Conservation (phyloP, 1,140 invertebrate species). For the Drosophila lini region DNA sequence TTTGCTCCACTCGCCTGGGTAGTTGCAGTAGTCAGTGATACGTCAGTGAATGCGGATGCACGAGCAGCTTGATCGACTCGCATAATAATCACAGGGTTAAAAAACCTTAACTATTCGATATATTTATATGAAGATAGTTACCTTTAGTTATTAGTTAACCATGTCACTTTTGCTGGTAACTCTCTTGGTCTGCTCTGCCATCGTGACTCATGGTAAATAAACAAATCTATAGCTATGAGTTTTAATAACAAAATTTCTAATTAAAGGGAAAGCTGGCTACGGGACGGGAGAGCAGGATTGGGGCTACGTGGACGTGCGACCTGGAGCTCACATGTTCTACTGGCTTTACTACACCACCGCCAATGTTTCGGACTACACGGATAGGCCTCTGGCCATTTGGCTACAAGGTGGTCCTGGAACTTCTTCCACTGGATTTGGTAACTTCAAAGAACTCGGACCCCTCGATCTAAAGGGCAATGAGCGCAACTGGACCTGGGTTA, state of each 20-base stretch:
- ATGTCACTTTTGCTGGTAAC: slow-evolving; percentile 37
- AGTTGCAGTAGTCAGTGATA: not conserved
- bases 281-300: slow-evolving; percentile 88
- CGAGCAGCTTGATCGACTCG: not conserved
- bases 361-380: slow-evolving; percentile 85
- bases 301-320: slow-evolving; percentile 88
- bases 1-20: not conserved
- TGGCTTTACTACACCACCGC: slow-evolving; percentile 91
- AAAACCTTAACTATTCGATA: not conserved
- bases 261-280: slow-evolving; percentile 83
- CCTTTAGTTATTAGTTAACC: not conserved
- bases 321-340: slow-evolving; percentile 92
- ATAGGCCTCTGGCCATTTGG: slow-evolving; percentile 91
- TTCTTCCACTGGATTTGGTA: slow-evolving; percentile 91
- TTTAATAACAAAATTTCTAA: not conserved
- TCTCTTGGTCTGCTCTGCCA: slow-evolving; percentile 29
- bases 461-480: slow-evolving; percentile 87
- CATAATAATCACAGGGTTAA: not conserved
- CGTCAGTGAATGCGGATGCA: no score
- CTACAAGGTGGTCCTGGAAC: slow-evolving; percentile 91
- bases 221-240: not conserved
- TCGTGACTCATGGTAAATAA: slow-evolving; percentile 38
- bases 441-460: slow-evolving; percentile 92
- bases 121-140: no score
- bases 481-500: slow-evolving; percentile 91